Evolutionary conservation across 2,888 invertebrate genomes (phyloP).

Genomic region (Sphaeridia pumilis): DNA sequence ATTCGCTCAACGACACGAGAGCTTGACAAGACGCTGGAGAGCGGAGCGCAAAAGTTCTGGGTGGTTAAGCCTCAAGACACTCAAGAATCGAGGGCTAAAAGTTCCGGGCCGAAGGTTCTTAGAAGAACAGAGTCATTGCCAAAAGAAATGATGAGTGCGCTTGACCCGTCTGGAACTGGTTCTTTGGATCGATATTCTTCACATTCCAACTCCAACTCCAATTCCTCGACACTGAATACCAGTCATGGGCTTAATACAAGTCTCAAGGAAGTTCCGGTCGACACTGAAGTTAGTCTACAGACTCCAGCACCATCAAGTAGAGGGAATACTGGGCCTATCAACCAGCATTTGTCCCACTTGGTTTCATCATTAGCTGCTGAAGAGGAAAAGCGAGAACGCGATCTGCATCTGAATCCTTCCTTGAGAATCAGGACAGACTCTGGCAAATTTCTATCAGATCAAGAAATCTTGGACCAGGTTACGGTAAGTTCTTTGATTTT

Average conservation of each 20-base stretch:
- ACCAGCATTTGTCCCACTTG: slow-evolving; percentile 39
- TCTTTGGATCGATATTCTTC: slow-evolving; percentile 23
- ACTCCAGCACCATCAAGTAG: slow-evolving; percentile 17
- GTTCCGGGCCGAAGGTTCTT: slow-evolving; percentile 48
- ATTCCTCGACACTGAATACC: slow-evolving; percentile 22
- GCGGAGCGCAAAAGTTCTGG: slow-evolving; percentile 23
- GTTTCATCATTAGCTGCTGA: slow-evolving; percentile 37
- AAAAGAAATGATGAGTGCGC: slow-evolving; percentile 35
- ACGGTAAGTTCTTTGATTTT: slow-evolving; percentile 37
- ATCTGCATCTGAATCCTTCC: slow-evolving; percentile 3
- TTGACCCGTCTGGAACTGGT: slow-evolving; percentile 39
- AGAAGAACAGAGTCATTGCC: slow-evolving; percentile 40
- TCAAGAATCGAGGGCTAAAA: slow-evolving; percentile 53
- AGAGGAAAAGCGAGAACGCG: slow-evolving; percentile 22
- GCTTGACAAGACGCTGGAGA: slow-evolving; percentile 29
- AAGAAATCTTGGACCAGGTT: slow-evolving; percentile 83
- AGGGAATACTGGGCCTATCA: slow-evolving; percentile 18
- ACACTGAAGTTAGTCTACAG: slow-evolving; percentile 21
- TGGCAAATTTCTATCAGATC: slow-evolving; percentile 43
- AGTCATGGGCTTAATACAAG: slow-evolving; percentile 12
- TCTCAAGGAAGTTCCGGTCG: slow-evolving; percentile 18
- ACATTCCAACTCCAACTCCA: slow-evolving; percentile 20
- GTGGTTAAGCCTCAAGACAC: slow-evolving; percentile 48
- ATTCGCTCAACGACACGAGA: slow-evolving; percentile 30
- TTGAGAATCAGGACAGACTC: slow-evolving; percentile 71